These are phyloP conservation scores for Paramormyrops kingsleyae DNA, from an alignment of 2,113 vertebrate species.

Conservation along the genomic window DNA sequence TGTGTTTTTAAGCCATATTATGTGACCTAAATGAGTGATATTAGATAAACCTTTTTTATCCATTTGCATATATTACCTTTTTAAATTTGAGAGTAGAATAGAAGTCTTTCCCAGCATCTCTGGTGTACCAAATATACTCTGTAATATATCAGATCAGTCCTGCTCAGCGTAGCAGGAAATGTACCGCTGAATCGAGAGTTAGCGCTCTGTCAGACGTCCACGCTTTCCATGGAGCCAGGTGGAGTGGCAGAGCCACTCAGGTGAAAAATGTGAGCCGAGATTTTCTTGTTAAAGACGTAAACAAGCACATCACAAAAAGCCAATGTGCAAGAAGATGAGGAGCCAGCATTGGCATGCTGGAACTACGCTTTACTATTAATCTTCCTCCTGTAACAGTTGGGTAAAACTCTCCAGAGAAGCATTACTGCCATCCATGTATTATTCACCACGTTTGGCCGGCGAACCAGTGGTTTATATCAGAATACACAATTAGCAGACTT, in stretches of 20 bases:
- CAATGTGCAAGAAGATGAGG: neutral
- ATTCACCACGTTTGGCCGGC: conserved; percentile 26
- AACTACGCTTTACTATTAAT: conserved; percentile 15
- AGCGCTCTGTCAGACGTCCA: neutral
- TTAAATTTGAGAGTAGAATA: neutral
- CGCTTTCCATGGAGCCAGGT: neutral
- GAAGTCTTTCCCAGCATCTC: neutral
- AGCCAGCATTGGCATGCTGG: neutral
- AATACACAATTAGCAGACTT: conserved; percentile 26
- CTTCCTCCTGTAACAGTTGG: conserved; percentile 24
- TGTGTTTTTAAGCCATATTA: neutral
- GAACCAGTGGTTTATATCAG: conserved; percentile 27
- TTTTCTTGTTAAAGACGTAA: neutral
- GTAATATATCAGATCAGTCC: neutral
- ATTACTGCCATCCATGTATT: conserved; percentile 26
- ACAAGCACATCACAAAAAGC: neutral
- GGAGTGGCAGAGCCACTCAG: neutral
- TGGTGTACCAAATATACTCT: neutral
- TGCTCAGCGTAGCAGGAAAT: neutral
- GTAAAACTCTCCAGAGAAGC: conserved; percentile 24
- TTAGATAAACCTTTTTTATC: neutral
- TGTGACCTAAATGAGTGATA: neutral
- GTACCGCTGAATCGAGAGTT: neutral
- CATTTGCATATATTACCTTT: neutral
- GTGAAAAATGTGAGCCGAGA: neutral